Base-by-base conservation (phyloP, 1,140 invertebrate species). In the Maniola jurtina region DNA sequence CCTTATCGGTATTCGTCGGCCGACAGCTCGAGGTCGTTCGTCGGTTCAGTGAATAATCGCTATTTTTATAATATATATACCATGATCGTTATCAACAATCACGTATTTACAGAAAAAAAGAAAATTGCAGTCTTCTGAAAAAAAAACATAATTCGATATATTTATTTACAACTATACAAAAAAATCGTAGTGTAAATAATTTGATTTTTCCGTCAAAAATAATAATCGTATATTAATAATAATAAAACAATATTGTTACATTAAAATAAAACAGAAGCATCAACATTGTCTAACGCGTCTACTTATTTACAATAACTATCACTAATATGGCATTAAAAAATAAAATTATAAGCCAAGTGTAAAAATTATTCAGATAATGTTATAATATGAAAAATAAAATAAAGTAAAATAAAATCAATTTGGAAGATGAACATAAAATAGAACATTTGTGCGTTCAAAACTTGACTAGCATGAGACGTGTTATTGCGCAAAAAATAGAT, bases 381-480 rank as follows among this genome's bases (percentile, higher is more conserved):
- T 63, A 66, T 61, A 79, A 66, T 61, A 79, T 70, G 65, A 67
- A 75, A 73, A 73, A 65, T 72, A 69, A 69, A 54, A 70, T 38
- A 48, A 73, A 72, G 68, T 68, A 76, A 76, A 77, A 79, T 79
- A 78, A 75, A 76, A 76, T 70, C 61, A 77, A 81, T 84, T 83
- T 82, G 75, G 76, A 81, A 68, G 71, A 69, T 65, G 67, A 68
- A 54, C 63, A 66, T 74, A 72, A 79, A 79, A 77, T 74, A 79
- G 72, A 74, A 76, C 70, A 77, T 63, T 83, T 86, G 85, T 86
- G 84, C 83, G 86, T 81, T 85, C 73, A 79, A 83, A 87, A 82
- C 73, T 79, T 90, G 88, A 90, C 88, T 90, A 90, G 88, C 88
- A 90, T 90, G 84, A 88, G 84, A 86, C 76, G 80, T 88, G 82